Conservation (phyloP, 1,140 invertebrate species). For the Liolophura sinensis region DNA sequence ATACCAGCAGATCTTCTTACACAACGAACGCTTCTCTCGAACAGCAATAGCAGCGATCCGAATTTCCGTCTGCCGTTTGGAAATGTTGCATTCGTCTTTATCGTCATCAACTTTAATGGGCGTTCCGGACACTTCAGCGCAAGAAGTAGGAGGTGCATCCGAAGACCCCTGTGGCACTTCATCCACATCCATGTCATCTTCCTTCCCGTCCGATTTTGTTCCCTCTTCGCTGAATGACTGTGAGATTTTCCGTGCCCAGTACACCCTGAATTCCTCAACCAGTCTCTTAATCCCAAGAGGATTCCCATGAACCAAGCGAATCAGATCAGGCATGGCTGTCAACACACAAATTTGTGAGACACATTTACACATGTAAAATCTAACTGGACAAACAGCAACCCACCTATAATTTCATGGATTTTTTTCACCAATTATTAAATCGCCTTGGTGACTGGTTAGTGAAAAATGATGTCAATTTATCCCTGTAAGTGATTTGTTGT, state of each 20-base stretch:
- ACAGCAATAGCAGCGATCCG: slow-evolving; percentile 62
- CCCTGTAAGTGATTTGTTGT: no score
- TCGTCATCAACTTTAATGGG: slow-evolving; percentile 12
- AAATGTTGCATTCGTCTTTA: slow-evolving; percentile 33
- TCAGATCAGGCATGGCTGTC: slow-evolving; percentile 67
- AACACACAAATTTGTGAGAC: not conserved
- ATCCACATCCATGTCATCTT: slow-evolving; percentile 9
- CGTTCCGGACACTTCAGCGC: not conserved
- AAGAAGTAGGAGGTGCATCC: slow-evolving; percentile 1
- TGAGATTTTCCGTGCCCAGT: slow-evolving; percentile 62
- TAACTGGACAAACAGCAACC: no score
- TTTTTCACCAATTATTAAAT: no score
- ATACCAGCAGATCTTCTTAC: slow-evolving; percentile 69
- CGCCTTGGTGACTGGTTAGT: no score
- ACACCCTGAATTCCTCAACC: slow-evolving; percentile 69
- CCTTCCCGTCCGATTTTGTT: slow-evolving; percentile 24
- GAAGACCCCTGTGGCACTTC: not conserved
- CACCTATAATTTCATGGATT: no score
- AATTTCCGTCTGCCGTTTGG: slow-evolving; percentile 53
- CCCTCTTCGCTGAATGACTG: slow-evolving; percentile 27
- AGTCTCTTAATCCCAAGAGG: slow-evolving; percentile 65
- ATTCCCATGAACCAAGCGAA: slow-evolving; percentile 73
- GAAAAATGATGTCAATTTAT: no score
- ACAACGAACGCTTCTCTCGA: slow-evolving; percentile 61
- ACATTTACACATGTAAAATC: not conserved